A percentile compares a stretch with the other conserved stretches of the same genome.
These are phyloP conservation scores for Simalia tracyae DNA, from an alignment of 2,797 vertebrate species.

Conservation along the genomic window DNA sequence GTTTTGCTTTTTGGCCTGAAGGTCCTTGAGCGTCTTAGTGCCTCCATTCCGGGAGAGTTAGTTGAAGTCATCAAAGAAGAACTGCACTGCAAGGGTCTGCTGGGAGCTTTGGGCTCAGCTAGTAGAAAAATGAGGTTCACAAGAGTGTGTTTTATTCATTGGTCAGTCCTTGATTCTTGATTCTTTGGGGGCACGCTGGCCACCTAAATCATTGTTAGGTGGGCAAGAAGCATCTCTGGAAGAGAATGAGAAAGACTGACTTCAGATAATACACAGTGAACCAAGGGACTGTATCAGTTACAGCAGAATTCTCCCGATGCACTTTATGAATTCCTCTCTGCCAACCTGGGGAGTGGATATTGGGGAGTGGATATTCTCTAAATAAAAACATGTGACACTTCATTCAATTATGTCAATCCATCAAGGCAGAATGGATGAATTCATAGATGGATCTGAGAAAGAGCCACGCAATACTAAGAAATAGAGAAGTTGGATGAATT, in stretches of 20 bases:
- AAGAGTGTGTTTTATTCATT: not conserved
- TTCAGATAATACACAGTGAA: not conserved
- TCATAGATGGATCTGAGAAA: too few species aligned
- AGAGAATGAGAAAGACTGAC: not conserved
- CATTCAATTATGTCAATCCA: not conserved
- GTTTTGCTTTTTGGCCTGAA: not conserved
- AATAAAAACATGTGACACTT: not conserved
- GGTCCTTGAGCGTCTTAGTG: conserved; percentile 29
- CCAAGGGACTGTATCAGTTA: not conserved
- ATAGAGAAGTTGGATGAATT: too few species aligned
- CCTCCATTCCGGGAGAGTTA: conserved; percentile 33
- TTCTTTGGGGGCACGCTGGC: rapidly evolving
- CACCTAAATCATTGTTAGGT: too few species aligned
- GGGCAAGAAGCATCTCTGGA: not conserved
- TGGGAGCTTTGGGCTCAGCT: not conserved
- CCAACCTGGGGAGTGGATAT: not conserved
- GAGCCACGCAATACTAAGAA: too few species aligned
- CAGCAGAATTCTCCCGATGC: not conserved
- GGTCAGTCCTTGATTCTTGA: not conserved
- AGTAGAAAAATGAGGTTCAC: not conserved
- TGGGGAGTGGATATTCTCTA: not conserved
- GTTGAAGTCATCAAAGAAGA: conserved; percentile 42
- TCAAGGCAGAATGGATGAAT: too few species aligned
- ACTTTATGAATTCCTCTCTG: not conserved
- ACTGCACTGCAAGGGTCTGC: not conserved